Evolutionary conservation across 2,113 vertebrate species (phyloP).

Genomic region (Cyanoderma ruficeps): DNA sequence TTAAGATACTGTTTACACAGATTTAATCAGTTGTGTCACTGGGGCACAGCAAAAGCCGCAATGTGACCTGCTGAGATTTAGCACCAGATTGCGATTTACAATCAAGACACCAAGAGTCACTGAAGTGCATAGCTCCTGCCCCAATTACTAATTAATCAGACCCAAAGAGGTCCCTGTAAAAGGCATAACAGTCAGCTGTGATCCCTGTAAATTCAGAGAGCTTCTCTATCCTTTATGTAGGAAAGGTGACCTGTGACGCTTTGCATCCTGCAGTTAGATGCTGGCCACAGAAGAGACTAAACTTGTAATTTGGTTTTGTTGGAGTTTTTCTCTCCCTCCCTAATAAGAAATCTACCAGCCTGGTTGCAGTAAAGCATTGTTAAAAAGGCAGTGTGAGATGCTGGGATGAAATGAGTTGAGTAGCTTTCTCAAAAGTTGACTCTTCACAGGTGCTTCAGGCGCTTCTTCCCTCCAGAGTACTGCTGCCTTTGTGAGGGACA

Average conservation of each 20-base stretch:
- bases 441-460: not conserved
- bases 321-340: fast-evolving
- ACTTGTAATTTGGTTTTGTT: not conserved
- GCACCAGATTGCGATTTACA: slow-evolving; percentile 79
- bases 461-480: not conserved
- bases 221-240: not conserved
- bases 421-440: not conserved
- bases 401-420: not conserved
- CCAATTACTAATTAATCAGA: slow-evolving; percentile 81
- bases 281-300: not conserved
- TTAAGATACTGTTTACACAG: slow-evolving; percentile 69
- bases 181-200: slow-evolving; percentile 30
- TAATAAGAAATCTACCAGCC: not conserved
- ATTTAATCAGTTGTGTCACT: slow-evolving; percentile 75
- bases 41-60: slow-evolving; percentile 73
- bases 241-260: slow-evolving; percentile 25
- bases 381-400: slow-evolving; percentile 4
- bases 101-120: slow-evolving; percentile 72
- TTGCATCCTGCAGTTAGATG: not conserved
- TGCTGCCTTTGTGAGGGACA: no score
- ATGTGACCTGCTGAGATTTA: slow-evolving; percentile 73
- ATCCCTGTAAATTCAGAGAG: slow-evolving; percentile 49
- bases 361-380: not conserved
- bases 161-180: slow-evolving; percentile 73
- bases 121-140: slow-evolving; percentile 72